Evolutionary conservation across 2,888 invertebrate genomes (phyloP).

Genomic region (Volucella inanis): DNA sequence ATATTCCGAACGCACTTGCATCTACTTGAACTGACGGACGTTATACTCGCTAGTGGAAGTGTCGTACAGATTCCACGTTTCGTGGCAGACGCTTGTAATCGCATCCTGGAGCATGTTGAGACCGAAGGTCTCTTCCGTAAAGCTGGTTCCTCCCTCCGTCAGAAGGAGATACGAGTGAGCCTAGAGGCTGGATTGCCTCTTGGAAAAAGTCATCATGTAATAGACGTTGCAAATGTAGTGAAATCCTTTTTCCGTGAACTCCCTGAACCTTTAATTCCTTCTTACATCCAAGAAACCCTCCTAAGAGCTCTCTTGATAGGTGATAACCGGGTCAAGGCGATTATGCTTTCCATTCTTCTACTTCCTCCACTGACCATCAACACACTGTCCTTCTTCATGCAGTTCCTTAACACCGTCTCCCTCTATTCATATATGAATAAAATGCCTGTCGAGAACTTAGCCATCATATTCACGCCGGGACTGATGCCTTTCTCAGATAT

Average conservation of each 20-base stretch:
- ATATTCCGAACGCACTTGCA: constrained; percentile 85
- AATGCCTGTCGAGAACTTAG: constrained; percentile 93
- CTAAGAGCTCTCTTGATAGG: constrained; percentile 87
- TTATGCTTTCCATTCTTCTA: constrained; percentile 88
- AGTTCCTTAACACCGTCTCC: constrained; percentile 85
- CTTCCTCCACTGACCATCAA: constrained; percentile 91
- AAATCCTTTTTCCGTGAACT: constrained; percentile 93
- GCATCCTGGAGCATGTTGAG: constrained; percentile 87
- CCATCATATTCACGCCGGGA: constrained; percentile 93
- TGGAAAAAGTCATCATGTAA: constrained; percentile 89
- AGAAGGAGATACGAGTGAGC: constrained; percentile 90
- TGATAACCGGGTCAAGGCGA: constrained; percentile 84
- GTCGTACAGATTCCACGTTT: constrained; percentile 89
- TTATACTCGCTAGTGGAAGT: constrained; percentile 87
- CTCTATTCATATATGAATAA: constrained; percentile 88
- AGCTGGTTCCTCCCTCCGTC: constrained; percentile 92
- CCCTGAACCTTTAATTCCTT: constrained; percentile 92
- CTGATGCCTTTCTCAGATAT: constrained; percentile 89
- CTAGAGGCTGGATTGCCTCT: constrained; percentile 89
- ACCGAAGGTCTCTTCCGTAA: constrained; percentile 95
- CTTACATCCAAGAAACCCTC: constrained; percentile 88
- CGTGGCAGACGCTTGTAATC: constrained; percentile 88
- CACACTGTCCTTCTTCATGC: constrained; percentile 92
- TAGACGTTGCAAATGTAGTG: constrained; percentile 93
- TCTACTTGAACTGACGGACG: constrained; percentile 84